Base-by-base conservation (phyloP, 2,797 vertebrate species). In the Darevskia nairensis region DNA sequence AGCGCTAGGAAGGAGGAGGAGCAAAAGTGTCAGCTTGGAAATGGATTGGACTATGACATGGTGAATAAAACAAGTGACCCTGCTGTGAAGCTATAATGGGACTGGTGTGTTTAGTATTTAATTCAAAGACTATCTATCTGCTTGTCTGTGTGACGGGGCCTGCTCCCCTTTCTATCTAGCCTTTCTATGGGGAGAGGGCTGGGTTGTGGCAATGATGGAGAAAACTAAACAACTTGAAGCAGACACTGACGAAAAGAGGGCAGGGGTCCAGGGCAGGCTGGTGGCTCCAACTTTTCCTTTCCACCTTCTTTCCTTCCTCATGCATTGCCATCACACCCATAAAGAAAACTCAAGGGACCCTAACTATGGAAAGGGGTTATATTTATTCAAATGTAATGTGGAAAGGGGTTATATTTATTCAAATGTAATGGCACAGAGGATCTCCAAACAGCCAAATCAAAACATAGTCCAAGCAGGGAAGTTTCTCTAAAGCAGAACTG, bases 51-150 rank as follows among this genome's bases (percentile, higher is more conserved):
- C 2, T 0, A 86, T 88, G 84, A 77, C 92, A 74, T 86, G 68
- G 90, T 35, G 90, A 80, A 50, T 90, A 71, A 91, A 93, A 81
- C 2, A n/a, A 84, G 92, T n/a, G 89, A 92, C 91, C 92, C 55
- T 4, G 0, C 1, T 13, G 91, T 19, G 78, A 84, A 59, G 84
- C 92, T 86, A 46, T 27, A 74, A 23, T 1, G 17, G 88, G 88
- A 66, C 75, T 23, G 82, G 87, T n/a, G 82, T 59, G 39, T 66
- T 61, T 21, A 87, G 72, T 80, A 2, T 80, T 90, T 86, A 1
- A 78, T 41, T 64, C 87, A n/a, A 2, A 80, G 86, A 1, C 81
- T 11, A 0, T 46, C 6, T 7, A 41, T 66, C 71, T 82, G 25
- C 77, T 44, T 86, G 59, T 55, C 86, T 82, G 3, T 32, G n/a